Conservation (phyloP, 1,140 invertebrate species). For the Panulirus ornatus region DNA sequence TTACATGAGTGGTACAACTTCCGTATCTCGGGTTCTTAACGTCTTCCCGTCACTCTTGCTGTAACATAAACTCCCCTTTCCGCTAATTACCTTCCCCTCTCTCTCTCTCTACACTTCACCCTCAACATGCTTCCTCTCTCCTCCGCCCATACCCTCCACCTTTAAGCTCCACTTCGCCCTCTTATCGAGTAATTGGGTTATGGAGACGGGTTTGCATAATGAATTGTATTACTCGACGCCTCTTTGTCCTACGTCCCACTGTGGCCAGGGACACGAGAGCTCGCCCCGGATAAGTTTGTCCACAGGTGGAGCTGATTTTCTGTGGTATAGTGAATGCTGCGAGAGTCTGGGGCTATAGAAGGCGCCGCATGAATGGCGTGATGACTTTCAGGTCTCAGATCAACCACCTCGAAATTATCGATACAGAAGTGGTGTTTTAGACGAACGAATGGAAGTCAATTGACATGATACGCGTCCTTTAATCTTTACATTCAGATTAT, state of each 20-base stretch:
- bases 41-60: conserved; percentile 5
- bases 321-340: not conserved
- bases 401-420: too few species aligned
- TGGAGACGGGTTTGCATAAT: conserved; percentile 58
- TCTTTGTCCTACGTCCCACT: conserved; percentile 45
- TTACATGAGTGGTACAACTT: not conserved
- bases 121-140: not conserved
- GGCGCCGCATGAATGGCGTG: too few species aligned
- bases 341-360: not conserved
- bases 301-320: not conserved
- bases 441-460: too few species aligned
- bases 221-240: conserved; percentile 60
- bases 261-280: conserved; percentile 3
- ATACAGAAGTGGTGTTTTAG: too few species aligned
- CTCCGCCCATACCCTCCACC: conserved; percentile 36
- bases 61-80: conserved; percentile 23
- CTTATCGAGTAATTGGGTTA: conserved; percentile 61
- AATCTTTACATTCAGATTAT: not conserved
- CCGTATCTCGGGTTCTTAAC: conserved; percentile 7
- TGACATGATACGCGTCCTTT: too few species aligned
- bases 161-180: conserved; percentile 52
- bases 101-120: not conserved
- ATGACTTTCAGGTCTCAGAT: too few species aligned
- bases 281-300: not conserved
- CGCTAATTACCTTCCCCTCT: conserved; percentile 11